Evolutionary conservation across 1,140 invertebrate genomes (phyloP), one percentile per base, ranked within the genome.

Genomic region (Rhyacophila brunnea): DNA sequence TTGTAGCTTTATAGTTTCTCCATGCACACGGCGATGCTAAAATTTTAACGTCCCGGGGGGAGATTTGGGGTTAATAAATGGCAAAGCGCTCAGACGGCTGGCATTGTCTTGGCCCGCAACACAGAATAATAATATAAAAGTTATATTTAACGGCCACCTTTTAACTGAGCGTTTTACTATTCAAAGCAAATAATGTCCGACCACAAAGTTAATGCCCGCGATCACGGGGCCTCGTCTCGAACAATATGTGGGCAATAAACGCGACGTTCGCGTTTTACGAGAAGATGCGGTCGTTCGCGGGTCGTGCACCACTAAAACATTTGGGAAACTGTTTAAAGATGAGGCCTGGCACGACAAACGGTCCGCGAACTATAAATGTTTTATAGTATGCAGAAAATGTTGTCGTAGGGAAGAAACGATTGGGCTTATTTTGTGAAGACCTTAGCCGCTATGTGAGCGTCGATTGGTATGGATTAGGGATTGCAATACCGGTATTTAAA

Each of bases 151-250:
- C 58, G 45, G 52, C 36, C 58, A 46, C 36, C 58, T 54, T 60
- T 60, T 60, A 60, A 50, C 23, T 28, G 38, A 55, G 51, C 46
- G 43, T 53, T 60, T 60, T 55, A 60, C 50, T 60, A 60, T 60
- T 60, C 50, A 60, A 60, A 60, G 51, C 51, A 60, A 60, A 60
- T 60, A 60, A 60, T 55, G 58, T 49, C 54, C 58, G 51, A 55
- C 58, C 58, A 45, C 58, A 60, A 48, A 53, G 58, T 60, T 60
- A 60, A 60, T 60, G 54, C 42, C 46, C 43, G 51, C 40, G 58
- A 60, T 54, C 58, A 54, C 40, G 23, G 23, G 23, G 23, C 23
- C 23, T 28, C 52, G 58, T 60, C 47, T 46, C 50, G 43, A 49
- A 60, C 58, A 60, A 60, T 60, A 55, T 54, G 58, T 49, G 35